phyloP scores from a whole-genome alignment of 2,888 invertebrate genomes.

The Abscondita cerata region DNA sequence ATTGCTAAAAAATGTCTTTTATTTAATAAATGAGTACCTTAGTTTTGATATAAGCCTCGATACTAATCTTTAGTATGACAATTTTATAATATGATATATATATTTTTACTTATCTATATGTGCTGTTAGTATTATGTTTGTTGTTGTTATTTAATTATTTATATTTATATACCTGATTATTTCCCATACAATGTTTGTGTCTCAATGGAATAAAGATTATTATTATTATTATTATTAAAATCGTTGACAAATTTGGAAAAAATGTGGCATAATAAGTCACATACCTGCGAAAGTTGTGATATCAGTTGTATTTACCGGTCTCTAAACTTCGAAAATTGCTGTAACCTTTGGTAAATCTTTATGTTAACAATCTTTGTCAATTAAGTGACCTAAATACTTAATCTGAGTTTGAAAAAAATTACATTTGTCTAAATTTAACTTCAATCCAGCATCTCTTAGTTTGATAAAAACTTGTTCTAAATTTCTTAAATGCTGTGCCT shows the following conservation, averaged over 20 bases:
- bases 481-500: slow-evolving; percentile 34
- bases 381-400: slow-evolving; percentile 44
- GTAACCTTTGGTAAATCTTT: slow-evolving; percentile 19
- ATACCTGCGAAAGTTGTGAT: slow-evolving; percentile 22
- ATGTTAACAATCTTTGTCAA: slow-evolving; percentile 34
- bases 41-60: no score
- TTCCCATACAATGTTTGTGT: no score
- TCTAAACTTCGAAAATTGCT: slow-evolving; percentile 18
- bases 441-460: slow-evolving; percentile 38
- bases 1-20: no score
- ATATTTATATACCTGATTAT: no score
- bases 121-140: no score
- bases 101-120: no score
- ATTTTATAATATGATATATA: no score
- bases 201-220: no score
- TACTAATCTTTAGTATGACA: no score
- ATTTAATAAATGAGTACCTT: no score
- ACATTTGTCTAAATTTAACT: slow-evolving; percentile 45
- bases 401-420: slow-evolving; percentile 43
- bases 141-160: no score
- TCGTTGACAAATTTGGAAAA: slow-evolving; percentile 11
- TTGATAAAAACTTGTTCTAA: slow-evolving; percentile 38
- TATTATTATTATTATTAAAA: no score
- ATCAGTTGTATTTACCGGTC: slow-evolving; percentile 16
- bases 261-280: slow-evolving; percentile 30